phyloP scores from a whole-genome alignment of 1,140 invertebrate genomes.

The Ladona fulva region DNA sequence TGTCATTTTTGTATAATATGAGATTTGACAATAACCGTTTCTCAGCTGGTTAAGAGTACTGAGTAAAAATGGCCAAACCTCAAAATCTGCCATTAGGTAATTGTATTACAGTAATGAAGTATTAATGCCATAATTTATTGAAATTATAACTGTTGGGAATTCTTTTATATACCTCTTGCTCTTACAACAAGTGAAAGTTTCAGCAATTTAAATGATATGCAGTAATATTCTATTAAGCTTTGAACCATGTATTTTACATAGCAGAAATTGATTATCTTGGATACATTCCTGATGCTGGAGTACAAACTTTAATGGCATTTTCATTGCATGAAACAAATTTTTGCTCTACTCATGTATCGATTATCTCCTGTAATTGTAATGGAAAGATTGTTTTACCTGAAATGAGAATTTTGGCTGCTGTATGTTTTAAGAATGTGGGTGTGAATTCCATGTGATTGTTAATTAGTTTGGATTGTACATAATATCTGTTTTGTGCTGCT shows the following conservation, averaged over 20 bases:
- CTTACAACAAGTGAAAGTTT: too few species aligned
- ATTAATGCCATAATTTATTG: too few species aligned
- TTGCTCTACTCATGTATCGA: neutral
- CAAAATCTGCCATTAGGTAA: too few species aligned
- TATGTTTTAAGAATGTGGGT: neutral
- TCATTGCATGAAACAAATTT: neutral
- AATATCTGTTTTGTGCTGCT: constrained; percentile 1
- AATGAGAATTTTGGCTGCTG: neutral
- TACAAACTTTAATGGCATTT: neutral
- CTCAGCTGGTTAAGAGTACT: neutral
- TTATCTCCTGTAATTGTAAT: neutral
- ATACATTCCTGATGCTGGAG: neutral
- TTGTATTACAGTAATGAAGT: too few species aligned
- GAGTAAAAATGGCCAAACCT: too few species aligned
- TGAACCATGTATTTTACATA: too few species aligned
- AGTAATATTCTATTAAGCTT: too few species aligned
- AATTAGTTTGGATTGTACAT: neutral
- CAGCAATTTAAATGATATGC: too few species aligned
- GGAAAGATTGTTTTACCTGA: neutral
- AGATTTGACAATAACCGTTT: neutral
- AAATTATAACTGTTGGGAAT: too few species aligned
- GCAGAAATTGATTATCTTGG: neutral
- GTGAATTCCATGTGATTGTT: neutral
- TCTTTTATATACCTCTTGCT: too few species aligned
- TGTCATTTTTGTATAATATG: neutral